Evolutionary conservation across 2,888 invertebrate genomes (phyloP), one percentile per base, ranked within the genome.

Genomic region (Chloromyia formosa): DNA sequence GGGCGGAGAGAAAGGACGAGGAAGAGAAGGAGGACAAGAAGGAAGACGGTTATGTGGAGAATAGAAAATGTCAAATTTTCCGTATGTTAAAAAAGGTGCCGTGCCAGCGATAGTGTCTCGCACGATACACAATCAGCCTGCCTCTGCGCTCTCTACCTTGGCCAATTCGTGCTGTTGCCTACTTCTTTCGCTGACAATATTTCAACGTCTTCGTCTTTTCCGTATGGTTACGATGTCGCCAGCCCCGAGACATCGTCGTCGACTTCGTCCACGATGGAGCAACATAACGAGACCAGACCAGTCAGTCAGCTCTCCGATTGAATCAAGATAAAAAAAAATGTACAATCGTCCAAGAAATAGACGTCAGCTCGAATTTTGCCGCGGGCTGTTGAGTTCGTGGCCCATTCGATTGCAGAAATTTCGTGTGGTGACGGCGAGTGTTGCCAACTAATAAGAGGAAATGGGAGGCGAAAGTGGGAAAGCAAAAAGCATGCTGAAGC

Each of bases 361-460:
- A n/a, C 49, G 3, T 49, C 49, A 10, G 49, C 12, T 49, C 49
- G 49, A 49, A 35, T 49, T 49, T 49, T 49, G 49, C 49, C 49
- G 49, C 49, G 49, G 49, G 49, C 49, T 49, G 49, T 49, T 49
- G 49, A 49, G 16, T 49, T 49, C 49, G 49, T 35, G 49, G 5
- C 49, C 10, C 4, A 49, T 49, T 49, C 49, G 49, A 49, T 49
- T 49, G 16, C 49, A 49, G 16, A 49, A 49, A n/a, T n/a, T 49
- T 35, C 7, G 27, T 35, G 27, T 7, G 27, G 27, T 35, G 27
- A 35, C 2, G n/a, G n/a, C n/a, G 7, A 35, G 27, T 35, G 27
- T 35, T 35, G 7, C 27, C 27, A 35, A 35, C 27, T 35, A 35
- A 2, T 35, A 7, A 4, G 27, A 35, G 27, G 7, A 35, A 35